Base-by-base conservation (phyloP, 2,113 vertebrate genomes). In the Vireo altiloquus region DNA sequence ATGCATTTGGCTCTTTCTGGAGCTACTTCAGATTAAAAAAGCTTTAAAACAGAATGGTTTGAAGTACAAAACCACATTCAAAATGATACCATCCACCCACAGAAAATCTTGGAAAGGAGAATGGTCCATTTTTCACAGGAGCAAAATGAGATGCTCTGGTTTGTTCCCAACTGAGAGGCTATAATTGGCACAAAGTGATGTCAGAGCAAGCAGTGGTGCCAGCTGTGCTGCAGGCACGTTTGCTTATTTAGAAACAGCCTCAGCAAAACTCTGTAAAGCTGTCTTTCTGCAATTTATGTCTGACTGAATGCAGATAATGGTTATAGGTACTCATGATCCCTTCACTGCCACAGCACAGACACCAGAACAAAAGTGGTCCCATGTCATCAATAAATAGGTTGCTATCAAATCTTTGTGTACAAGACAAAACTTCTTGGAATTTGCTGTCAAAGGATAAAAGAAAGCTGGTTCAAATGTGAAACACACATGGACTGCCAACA, bases 371-470 rank as follows among this genome's bases (percentile, higher is more conserved):
- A 94, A 90, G 72, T 4, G 21, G 44, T 72, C 53, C 47, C 2
- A 0, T 75, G 46, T 92, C 74, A 93, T 79, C 72, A 91, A 63
- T 59, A 89, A 90, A 74, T 30, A 92, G 52, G 47, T 72, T 64
- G 81, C 64, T 59, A 92, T 11, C 0, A 0, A 77, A 89, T 85
- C 75, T 95, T 56, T 92, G 82, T 57, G 66, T 25, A 82, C 59
- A 91, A 85, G 57, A 82, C 70, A 94, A 95, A 95, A 87, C 66
- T 95, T 92, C 82, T 96, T 96, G 79, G 70, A 88, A 90, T 92
- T 90, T 95, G 75, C 85, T 94, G 84, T 93, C 78, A 56, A 91
- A 89, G 47, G 92, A 78, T 37, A 90, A 92, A 92, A 93, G 87
- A 75, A 93, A 92, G 78, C 80, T 69, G 25, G 70, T 80, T 91